Base-by-base conservation (phyloP, 2,888 invertebrate genomes). In the Odontothrips loti region DNA sequence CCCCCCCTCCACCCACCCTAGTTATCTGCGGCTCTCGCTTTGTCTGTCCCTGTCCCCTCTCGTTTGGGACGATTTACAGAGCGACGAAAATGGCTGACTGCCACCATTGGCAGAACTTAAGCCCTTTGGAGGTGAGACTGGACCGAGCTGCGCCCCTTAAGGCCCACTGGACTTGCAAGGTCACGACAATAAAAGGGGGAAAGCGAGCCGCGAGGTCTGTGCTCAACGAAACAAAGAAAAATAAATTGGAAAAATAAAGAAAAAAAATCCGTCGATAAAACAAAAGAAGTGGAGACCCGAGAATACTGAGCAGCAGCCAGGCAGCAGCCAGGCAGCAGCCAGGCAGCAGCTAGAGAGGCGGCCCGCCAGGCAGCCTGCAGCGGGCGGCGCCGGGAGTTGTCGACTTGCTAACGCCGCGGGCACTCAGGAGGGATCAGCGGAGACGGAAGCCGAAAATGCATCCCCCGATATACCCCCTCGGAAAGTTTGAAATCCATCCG, bases 361-460 rank as follows among this genome's bases (percentile, higher is more conserved):
- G n/a, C n/a, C n/a, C n/a, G n/a, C n/a, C n/a, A n/a, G 51, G 51
- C 51, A 17, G 48, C 10, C 1, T 51, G 51, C 2, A 6, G 51
- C 17, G 51, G 51, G 51, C 9, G 9, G 51, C 20, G n/a, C 63
- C 63, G 9, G 23, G 68, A 75, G 68, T 75, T 43, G 34, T 43
- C 34, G 58, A 58, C 17, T 58, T 27, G 27, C 68, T 75, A 27
- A 75, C 68, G 68, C 68, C 10, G 11, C 12, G 9, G 68, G 68
- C 68, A 27, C 68, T 75, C 68, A 75, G 27, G 15, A 6, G 23
- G 68, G 68, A 75, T 75, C 68, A 75, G 68, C 68, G 23, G 68
- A 75, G 27, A 23, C 23, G 68, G 23, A 75, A 75, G 68, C 68
- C 27, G 68, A 27, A 27, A 75, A 75, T 75, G 68, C 68, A 75